Conservation (phyloP, 2,113 vertebrate species). For the Peucedramus taeniatus region DNA sequence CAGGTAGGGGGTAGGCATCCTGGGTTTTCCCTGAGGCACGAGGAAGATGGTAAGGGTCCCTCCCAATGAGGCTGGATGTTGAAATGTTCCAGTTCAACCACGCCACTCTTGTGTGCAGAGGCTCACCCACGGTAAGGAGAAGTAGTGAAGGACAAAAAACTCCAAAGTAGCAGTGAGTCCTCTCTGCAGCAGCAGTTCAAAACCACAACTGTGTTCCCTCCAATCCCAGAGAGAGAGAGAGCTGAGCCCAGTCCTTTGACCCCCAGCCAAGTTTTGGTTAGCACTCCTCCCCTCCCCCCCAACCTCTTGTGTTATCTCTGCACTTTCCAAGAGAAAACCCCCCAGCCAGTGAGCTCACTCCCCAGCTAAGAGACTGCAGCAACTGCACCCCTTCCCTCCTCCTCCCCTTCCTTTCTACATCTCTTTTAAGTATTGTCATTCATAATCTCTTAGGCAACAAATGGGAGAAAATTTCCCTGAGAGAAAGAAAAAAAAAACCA, state of each 20-base stretch:
- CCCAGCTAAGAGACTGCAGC: background rate
- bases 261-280: background rate
- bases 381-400: background rate
- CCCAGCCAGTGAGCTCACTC: background rate
- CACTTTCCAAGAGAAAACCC: background rate
- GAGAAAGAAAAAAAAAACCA: background rate
- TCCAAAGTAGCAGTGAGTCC: too few relatives aligned
- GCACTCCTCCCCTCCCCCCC: accelerated
- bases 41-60: background rate
- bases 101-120: background rate
- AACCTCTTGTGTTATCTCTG: background rate
- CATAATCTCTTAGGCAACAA: background rate
- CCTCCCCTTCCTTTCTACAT: background rate
- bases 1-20: too few relatives aligned
- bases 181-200: accelerated
- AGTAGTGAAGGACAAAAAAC: background rate
- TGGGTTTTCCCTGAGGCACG: background rate
- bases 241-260: background rate
- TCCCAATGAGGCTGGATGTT: background rate
- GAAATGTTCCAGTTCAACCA: background rate
- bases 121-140: background rate
- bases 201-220: background rate
- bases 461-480: background rate
- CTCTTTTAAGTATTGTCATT: background rate
- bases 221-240: background rate